Conservation (phyloP, 2,113 vertebrate species). For the Callipepla californica region DNA sequence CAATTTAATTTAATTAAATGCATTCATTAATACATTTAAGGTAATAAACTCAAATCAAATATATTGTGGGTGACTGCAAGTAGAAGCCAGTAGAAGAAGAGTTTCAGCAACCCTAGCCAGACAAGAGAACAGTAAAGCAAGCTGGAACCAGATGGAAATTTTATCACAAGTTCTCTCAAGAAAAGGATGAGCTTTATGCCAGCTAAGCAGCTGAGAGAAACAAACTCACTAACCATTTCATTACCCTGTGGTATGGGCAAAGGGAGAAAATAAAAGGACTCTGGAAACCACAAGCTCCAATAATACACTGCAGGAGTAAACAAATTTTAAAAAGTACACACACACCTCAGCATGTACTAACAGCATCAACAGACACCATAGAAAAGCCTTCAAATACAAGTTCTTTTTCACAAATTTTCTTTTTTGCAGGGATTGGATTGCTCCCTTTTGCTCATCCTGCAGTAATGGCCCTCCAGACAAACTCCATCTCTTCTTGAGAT, state of each 20-base stretch:
- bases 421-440: too few species aligned
- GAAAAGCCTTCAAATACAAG: not conserved
- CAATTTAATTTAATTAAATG: not conserved
- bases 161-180: not conserved
- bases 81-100: not conserved
- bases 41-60: not conserved
- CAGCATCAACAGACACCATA: not conserved
- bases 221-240: not conserved
- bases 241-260: not conserved
- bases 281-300: not conserved
- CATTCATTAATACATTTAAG: not conserved
- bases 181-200: not conserved
- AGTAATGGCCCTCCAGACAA: rapidly evolving
- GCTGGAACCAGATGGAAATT: not conserved
- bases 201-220: not conserved
- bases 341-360: not conserved
- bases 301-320: not conserved
- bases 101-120: not conserved
- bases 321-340: rapidly evolving
- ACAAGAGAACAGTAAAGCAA: not conserved
- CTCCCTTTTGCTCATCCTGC: not conserved
- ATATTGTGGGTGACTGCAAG: not conserved
- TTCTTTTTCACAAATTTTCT: not conserved
- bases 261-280: not conserved
- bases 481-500: not conserved